Percentiles rank a stretch among this genome's conserved stretches.
phyloP scores from a whole-genome alignment of 2,888 invertebrate species.

The Parascotia fuliginaria region DNA sequence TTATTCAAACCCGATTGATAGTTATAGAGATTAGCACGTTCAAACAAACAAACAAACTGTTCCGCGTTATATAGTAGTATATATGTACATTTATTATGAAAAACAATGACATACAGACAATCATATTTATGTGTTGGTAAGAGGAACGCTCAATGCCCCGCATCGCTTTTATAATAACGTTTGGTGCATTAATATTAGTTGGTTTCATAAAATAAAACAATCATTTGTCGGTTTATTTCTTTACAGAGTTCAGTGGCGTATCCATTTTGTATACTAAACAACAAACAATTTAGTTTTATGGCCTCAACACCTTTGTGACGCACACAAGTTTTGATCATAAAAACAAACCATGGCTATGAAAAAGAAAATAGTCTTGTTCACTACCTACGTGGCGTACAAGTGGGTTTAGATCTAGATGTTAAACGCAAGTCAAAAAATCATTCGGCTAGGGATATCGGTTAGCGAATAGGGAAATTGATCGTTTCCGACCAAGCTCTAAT shows the following conservation, averaged over 20 bases:
- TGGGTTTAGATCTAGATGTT: not conserved
- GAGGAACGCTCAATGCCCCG: constrained; percentile 20
- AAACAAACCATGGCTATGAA: not conserved
- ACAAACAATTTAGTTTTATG: not conserved
- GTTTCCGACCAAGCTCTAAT: no score
- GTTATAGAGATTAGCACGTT: no score
- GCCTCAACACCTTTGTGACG: not conserved
- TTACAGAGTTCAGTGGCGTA: constrained; percentile 37
- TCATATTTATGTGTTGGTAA: not conserved
- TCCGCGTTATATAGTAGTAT: no score
- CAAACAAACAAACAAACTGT: no score
- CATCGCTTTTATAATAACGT: constrained; percentile 54
- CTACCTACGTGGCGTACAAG: not conserved
- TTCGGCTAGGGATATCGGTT: not conserved
- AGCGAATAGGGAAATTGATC: no score
- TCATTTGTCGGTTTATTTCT: constrained; percentile 53
- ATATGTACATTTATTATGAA: no score
- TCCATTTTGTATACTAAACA: constrained; percentile 18
- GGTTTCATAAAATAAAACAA: not conserved
- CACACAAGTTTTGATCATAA: not conserved
- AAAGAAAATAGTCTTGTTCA: not conserved
- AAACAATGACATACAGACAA: not conserved
- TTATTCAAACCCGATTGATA: no score
- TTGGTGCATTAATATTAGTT: constrained; percentile 47
- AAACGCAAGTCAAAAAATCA: not conserved